phyloP scores from a whole-genome alignment of 64 coral and sea anemone genomes.

The Porites lutea region DNA sequence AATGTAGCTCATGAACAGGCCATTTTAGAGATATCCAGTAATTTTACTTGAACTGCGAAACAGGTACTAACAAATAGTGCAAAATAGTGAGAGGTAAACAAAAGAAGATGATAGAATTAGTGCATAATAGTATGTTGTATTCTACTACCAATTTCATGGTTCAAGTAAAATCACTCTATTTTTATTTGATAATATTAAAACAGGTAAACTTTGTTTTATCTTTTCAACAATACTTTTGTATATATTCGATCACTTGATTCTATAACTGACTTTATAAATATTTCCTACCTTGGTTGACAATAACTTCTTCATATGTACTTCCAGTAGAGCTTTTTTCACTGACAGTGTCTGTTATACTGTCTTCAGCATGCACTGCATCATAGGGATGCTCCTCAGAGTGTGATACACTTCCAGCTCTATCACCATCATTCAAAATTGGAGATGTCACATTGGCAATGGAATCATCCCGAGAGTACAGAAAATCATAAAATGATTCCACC shows the following conservation, averaged over 20 bases:
- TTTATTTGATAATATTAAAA: not conserved
- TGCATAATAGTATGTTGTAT: no score
- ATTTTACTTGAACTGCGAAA: no score
- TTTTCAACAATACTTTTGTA: not conserved
- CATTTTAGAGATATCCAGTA: no score
- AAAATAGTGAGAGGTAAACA: no score
- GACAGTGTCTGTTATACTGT: not conserved
- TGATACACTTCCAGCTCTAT: not conserved
- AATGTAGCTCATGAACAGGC: no score
- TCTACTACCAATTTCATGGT: no score
- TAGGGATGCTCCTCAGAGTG: slow-evolving; percentile 46
- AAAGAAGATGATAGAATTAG: no score
- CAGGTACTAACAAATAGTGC: no score
- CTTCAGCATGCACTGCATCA: slow-evolving; percentile 60
- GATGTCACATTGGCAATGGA: not conserved
- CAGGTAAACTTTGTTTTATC: not conserved
- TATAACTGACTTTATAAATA: no score
- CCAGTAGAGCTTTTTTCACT: slow-evolving; percentile 1
- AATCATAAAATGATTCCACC: slow-evolving; percentile 76
- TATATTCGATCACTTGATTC: not conserved
- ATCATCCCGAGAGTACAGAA: slow-evolving; percentile 49
- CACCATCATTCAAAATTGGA: not conserved
- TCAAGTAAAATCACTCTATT: no score
- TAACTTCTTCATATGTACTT: slow-evolving; percentile 72
- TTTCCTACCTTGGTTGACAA: slow-evolving; percentile 67